A percentile compares a stretch with the other conserved stretches of the same genome.
These are phyloP conservation scores for Latrodectus geometricus DNA, from an alignment of 1,140 invertebrate species.

Conservation along the genomic window DNA sequence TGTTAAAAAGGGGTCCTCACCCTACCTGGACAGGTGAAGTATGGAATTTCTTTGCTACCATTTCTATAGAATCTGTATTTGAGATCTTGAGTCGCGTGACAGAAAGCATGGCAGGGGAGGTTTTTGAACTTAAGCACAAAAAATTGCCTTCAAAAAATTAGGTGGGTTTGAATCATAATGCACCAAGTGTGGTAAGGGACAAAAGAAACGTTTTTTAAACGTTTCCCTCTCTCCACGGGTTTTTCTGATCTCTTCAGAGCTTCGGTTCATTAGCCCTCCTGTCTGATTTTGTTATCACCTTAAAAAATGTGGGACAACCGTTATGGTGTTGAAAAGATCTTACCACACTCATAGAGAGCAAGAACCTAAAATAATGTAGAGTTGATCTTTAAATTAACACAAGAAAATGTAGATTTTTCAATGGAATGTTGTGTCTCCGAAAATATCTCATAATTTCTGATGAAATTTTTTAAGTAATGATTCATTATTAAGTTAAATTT, in stretches of 20 bases:
- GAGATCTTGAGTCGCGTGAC: conserved; percentile 31
- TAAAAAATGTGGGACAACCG: conserved; percentile 42
- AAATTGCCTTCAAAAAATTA: conserved; percentile 39
- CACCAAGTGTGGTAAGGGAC: conserved; percentile 9
- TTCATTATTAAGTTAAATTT: no score
- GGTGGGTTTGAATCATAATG: conserved; percentile 30
- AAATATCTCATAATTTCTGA: no score
- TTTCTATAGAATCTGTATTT: conserved; percentile 14
- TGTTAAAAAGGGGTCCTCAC: conserved; percentile 5
- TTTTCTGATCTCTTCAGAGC: background rate
- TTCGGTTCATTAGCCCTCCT: background rate
- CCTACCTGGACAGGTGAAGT: conserved; percentile 50
- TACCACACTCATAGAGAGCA: conserved; percentile 30
- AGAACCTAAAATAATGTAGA: conserved; percentile 50
- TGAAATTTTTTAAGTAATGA: no score
- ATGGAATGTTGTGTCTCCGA: no score
- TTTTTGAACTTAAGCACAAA: conserved; percentile 39
- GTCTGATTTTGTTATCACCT: background rate
- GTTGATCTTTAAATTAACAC: no score
- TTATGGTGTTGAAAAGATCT: conserved; percentile 14
- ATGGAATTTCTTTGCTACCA: conserved; percentile 31
- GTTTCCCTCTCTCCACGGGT: background rate
- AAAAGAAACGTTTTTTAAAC: background rate
- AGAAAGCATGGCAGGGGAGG: conserved; percentile 6
- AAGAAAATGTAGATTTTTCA: no score